Conservation (phyloP, 2,888 invertebrate species). For the Drosophila tripunctata region DNA sequence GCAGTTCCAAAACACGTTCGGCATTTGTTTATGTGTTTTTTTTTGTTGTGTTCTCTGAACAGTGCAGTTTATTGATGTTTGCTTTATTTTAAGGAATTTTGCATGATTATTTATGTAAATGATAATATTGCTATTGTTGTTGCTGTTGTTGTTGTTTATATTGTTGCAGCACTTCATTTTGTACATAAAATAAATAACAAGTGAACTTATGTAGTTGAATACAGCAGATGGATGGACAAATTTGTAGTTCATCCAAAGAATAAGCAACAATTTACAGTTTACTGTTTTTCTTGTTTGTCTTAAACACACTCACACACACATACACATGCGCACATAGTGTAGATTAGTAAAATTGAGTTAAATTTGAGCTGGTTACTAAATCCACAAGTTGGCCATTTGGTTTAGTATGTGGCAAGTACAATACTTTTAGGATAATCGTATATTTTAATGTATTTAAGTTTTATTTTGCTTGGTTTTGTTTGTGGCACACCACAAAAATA, state of each 20-base stretch:
- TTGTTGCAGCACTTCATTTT: no score
- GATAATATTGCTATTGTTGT: conserved; percentile 30
- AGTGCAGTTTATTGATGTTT: conserved; percentile 53
- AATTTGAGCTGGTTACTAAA: conserved; percentile 38
- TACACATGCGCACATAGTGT: conserved; percentile 6
- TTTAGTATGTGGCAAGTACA: conserved; percentile 15
- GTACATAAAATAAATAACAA: conserved; percentile 14
- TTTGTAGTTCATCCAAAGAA: conserved; percentile 9
- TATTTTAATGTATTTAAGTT: conserved; percentile 25
- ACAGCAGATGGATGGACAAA: conserved; percentile 2
- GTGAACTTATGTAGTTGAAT: conserved; percentile 10
- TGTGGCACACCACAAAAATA: conserved; percentile 12
- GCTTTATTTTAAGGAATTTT: conserved; percentile 47
- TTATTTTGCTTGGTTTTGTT: conserved; percentile 25
- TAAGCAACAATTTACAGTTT: conserved; percentile 24
- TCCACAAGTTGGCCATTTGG: conserved; percentile 41
- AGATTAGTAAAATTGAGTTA: conserved; percentile 43
- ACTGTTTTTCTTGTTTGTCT: conserved; percentile 16
- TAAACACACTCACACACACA: conserved; percentile 8
- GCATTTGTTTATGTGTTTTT: conserved; percentile 36
- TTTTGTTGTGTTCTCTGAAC: conserved; percentile 31
- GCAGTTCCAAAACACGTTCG: conserved; percentile 4
- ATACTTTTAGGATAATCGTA: conserved; percentile 23
- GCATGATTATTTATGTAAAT: conserved; percentile 61
- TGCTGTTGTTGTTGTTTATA: not conserved